Evolutionary conservation across 1,140 invertebrate species (phyloP), one percentile per base, ranked within the genome.

Genomic region (Drosophila mayri): DNA sequence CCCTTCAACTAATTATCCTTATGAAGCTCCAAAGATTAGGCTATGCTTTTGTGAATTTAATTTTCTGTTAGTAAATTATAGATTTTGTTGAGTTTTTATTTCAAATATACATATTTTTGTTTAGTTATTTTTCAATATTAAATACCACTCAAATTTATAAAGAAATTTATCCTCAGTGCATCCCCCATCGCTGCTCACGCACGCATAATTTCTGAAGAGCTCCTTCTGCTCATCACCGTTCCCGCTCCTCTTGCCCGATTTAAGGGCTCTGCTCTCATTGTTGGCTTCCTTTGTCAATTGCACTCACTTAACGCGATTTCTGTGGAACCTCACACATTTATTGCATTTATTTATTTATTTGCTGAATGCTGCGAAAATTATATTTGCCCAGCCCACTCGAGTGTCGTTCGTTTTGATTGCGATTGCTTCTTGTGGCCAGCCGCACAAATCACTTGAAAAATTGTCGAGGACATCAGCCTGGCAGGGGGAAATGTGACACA

Each of bases 191-290:
- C 37, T 67, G 44, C 60, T 49, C 71, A 83, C 78, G 83, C 83
- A 90, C 73, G 87, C 87, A 90, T 90, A 87, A 91, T 90, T 90
- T 90, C 67, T 87, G 67, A 32, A 90, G 87, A 81, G 77, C 67
- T 73, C 40, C 79, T 87, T 70, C 59, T 73, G 63, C 63, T 41
- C 77, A 75, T 71, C 81, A 82, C 61, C 25, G 43, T 68, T n/a
- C 37, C 43, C 59, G 37, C 38, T 65, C 22, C 40, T 28, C 20
- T 16, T 12, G 25, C 28, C n/a, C 8, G 44, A 49, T 49, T 41
- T n/a, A 44, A 50, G 65, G 35, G 65, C 28, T 20, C n/a, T 37
- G 47, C 54, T 49, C 50, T 83, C 77, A 90, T 88, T 91, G 74
- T 67, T 76, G 60, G 61, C 72, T 91, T 91, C 87, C 88, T 91